Evolutionary conservation across 92 coral and sea anemone species (phyloP), one percentile per base, ranked within the genome.

Genomic region (Chrysogorgia sp.): DNA sequence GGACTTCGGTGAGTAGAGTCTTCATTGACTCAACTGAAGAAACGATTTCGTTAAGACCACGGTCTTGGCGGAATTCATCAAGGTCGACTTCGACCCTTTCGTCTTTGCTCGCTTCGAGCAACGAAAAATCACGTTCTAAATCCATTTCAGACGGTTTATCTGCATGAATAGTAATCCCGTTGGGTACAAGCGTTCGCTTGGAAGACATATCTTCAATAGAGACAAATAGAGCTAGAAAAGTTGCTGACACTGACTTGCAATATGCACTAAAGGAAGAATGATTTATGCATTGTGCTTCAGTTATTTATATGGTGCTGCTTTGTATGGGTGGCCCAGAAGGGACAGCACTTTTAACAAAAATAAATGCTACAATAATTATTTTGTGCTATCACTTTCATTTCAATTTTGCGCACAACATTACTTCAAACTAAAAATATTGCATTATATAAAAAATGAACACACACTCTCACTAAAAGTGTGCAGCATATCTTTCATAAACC

Each of bases 261-360:
- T 23, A 23, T 5, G 59, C 59, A 52, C 59, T 17, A 52, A 52
- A 52, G 59, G n/a, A n/a, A n/a, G n/a, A 52, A 52, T 52, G 59
- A 52, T 17, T 52, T 20, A 5, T 23, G 17, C 26, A 23, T 3
- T 20, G 6, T 52, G 9, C 8, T 52, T 52, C 8, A 23, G 26
- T 52, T 20, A 17, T 52, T 17, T 52, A 23, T 23, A 17, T 52
- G 22, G 3, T 3, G 17, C 21, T 52, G 6, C 17, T 52, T 52
- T 52, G 59, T 6, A 52, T 52, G 26, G n/a, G n/a, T n/a, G n/a
- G n/a, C n/a, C n/a, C n/a, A n/a, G n/a, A n/a, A n/a, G n/a, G n/a
- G n/a, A n/a, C n/a, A n/a, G n/a, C n/a, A n/a, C n/a, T n/a, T n/a
- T n/a, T n/a, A n/a, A n/a, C n/a, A n/a, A n/a, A n/a, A n/a, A n/a